Evolutionary conservation across 2,113 vertebrate species (phyloP).

Genomic region (Pycnonotus jocosus): DNA sequence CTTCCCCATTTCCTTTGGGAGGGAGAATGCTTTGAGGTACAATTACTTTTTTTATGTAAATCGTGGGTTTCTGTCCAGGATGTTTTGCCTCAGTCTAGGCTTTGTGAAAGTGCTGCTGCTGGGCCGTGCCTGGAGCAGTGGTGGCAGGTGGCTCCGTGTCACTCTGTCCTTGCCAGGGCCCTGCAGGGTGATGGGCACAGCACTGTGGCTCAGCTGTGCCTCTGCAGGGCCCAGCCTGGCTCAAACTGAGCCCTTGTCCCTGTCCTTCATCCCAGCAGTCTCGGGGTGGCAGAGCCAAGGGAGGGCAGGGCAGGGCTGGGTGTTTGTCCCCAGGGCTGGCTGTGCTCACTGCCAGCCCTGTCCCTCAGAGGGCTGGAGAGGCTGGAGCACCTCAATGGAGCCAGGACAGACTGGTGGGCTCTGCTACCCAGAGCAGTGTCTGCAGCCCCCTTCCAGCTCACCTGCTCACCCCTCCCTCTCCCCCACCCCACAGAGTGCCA

Average conservation of each 20-base stretch:
- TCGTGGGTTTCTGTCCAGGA: neutral
- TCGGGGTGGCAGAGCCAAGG: neutral
- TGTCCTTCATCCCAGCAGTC: neutral
- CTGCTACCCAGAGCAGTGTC: neutral
- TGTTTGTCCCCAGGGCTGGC: neutral
- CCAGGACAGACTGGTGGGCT: neutral
- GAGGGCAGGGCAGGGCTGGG: neutral
- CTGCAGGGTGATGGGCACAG: neutral
- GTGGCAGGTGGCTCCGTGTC: neutral
- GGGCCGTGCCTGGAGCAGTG: neutral
- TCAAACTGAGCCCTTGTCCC: neutral
- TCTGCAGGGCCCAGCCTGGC: neutral
- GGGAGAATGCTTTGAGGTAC: neutral
- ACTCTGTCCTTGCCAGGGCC: neutral
- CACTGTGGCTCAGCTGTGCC: neutral
- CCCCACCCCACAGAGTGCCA: rapidly evolving
- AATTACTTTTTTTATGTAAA: neutral
- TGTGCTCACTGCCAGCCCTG: neutral
- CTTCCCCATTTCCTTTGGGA: neutral
- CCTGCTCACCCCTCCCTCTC: neutral
- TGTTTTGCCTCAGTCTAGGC: neutral
- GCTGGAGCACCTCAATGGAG: neutral
- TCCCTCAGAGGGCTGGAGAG: too few relatives aligned
- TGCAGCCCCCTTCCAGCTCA: neutral
- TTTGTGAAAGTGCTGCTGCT: neutral